These are phyloP conservation scores for Caenorhabditis inopinata DNA, from an alignment of 1,140 invertebrate genomes.

Conservation along the genomic window DNA sequence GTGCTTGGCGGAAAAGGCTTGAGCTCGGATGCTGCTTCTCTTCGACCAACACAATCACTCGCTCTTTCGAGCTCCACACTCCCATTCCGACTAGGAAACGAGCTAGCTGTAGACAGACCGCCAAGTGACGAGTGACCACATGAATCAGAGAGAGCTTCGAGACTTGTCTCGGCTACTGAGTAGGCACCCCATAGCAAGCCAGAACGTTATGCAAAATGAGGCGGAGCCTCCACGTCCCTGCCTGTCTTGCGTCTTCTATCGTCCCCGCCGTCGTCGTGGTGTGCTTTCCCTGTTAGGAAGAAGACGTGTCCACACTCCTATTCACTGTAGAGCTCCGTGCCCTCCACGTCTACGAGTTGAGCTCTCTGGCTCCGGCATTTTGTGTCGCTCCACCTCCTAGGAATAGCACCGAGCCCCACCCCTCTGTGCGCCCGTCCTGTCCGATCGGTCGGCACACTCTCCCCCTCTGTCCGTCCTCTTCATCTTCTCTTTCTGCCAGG, in stretches of 20 bases:
- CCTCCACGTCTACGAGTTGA: constrained; percentile 15
- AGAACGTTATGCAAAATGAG: constrained; percentile 20
- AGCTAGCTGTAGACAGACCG: constrained; percentile 20
- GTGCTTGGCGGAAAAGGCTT: background rate
- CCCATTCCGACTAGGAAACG: constrained; percentile 24
- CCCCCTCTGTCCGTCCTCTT: background rate
- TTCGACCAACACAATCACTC: background rate
- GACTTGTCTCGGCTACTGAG: background rate
- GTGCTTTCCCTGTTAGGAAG: background rate
- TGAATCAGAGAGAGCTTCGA: constrained; percentile 31
- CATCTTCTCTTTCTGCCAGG: background rate
- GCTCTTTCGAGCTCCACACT: too few species aligned
- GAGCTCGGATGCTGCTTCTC: constrained; percentile 13
- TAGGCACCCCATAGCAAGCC: background rate
- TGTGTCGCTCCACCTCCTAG: constrained; percentile 17
- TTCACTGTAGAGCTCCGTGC: constrained; percentile 27
- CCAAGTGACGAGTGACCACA: constrained; percentile 19
- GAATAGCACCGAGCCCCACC: background rate
- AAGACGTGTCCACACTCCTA: constrained; percentile 21
- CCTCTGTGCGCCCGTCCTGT: background rate
- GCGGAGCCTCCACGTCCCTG: background rate
- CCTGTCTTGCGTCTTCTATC: constrained; percentile 25
- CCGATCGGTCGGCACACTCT: background rate
- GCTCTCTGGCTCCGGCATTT: constrained; percentile 13
- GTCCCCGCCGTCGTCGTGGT: constrained; percentile 5